Evolutionary conservation across 2,113 vertebrate species (phyloP).

Genomic region (Turnix velox): DNA sequence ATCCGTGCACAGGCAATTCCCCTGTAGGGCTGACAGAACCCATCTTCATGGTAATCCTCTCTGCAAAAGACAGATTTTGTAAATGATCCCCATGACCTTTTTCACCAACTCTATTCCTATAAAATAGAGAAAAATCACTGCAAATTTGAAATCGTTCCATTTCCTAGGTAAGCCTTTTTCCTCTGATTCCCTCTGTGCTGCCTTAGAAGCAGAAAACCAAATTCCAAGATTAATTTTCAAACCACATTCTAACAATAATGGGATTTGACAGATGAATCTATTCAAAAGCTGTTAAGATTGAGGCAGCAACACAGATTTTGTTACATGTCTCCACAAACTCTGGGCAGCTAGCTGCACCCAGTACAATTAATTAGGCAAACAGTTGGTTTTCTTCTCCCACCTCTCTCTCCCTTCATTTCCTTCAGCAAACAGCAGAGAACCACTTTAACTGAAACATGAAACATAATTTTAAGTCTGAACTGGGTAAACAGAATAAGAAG

Average conservation of each 20-base stretch:
- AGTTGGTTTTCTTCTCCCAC: neutral
- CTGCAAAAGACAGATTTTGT: constrained; percentile 63
- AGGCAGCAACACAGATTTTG: neutral
- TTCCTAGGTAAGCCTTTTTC: neutral
- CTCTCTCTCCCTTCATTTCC: constrained; percentile 11
- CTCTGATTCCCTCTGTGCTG: neutral
- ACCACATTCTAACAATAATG: neutral
- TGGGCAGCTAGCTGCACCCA: neutral
- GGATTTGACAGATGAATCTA: neutral
- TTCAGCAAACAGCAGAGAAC: neutral
- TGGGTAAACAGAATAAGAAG: neutral
- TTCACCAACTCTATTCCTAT: neutral
- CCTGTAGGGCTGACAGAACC: constrained; percentile 95
- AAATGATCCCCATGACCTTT: neutral
- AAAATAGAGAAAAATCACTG: neutral
- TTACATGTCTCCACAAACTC: neutral
- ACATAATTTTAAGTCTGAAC: neutral
- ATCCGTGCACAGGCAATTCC: constrained; percentile 96
- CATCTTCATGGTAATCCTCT: constrained; percentile 84
- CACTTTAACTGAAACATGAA: constrained; percentile 5
- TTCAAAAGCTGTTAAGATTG: neutral
- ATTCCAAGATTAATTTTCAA: neutral
- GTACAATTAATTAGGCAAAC: neutral
- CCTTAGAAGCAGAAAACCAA: neutral
- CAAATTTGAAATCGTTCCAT: neutral